Percentiles rank a stretch among this genome's conserved stretches.
These are phyloP conservation scores for Panagrolaimus sp. DNA, from an alignment of 1,140 invertebrate species.

Conservation along the genomic window DNA sequence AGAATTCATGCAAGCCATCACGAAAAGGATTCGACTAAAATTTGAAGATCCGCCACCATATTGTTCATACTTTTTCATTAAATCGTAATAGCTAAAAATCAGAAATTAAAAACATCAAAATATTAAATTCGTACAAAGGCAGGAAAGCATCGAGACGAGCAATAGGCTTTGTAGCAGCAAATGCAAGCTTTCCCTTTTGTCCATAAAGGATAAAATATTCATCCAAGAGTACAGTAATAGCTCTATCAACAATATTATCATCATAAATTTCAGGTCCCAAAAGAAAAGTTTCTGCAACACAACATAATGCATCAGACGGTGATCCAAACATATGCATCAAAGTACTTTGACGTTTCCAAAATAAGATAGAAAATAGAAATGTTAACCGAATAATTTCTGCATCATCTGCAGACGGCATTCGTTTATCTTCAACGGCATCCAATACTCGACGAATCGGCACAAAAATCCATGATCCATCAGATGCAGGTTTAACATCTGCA, in stretches of 20 bases:
- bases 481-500: not conserved
- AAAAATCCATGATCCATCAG: conserved; percentile 13
- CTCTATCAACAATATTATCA: conserved; percentile 1
- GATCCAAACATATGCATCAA: conserved; percentile 1
- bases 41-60: conserved; percentile 3
- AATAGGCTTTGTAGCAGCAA: conserved; percentile 9
- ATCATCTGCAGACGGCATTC: not conserved
- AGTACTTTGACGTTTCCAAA: not conserved
- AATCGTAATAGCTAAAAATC: not conserved
- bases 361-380: not conserved
- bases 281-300: not conserved
- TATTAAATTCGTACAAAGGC: not conserved
- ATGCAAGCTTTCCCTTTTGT: not conserved
- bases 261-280: not conserved
- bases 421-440: conserved; percentile 3
- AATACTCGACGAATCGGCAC: conserved; percentile 3
- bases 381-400: conserved; percentile 7
- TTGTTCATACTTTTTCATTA: conserved; percentile 13
- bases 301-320: not conserved
- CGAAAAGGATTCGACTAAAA: not conserved
- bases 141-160: conserved; percentile 6
- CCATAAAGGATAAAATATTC: conserved; percentile 3
- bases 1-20: conserved; percentile 2
- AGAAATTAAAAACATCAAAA: not conserved
- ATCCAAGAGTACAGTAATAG: conserved; percentile 7